These are phyloP conservation scores for Cerastis leucographa DNA, from an alignment of 2,888 invertebrate genomes.

Conservation along the genomic window DNA sequence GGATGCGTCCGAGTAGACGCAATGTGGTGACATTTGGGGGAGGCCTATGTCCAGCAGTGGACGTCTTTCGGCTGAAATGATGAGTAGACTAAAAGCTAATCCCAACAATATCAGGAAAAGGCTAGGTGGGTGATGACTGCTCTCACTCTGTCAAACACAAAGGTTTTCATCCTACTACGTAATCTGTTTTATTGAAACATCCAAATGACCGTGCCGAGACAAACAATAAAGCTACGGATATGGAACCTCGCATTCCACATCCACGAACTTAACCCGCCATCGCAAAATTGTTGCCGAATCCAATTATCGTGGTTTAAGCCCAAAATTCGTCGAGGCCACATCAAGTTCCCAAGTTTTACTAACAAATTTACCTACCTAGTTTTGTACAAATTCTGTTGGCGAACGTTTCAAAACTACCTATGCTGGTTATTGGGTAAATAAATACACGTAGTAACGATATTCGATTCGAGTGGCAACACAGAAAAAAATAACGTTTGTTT, in stretches of 20 bases:
- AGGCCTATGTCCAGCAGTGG: too few species aligned
- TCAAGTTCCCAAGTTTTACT: slow-evolving; percentile 72
- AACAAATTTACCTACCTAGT: slow-evolving; percentile 73
- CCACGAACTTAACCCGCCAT: slow-evolving; percentile 69
- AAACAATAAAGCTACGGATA: slow-evolving; percentile 69
- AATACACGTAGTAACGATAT: slow-evolving; percentile 44
- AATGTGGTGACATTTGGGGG: too few species aligned
- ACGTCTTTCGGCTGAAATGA: too few species aligned
- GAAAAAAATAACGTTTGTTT: slow-evolving; percentile 19
- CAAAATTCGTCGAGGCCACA: slow-evolving; percentile 69
- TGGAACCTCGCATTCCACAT: slow-evolving; percentile 62
- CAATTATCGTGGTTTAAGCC: slow-evolving; percentile 78
- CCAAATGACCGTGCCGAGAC: slow-evolving; percentile 40
- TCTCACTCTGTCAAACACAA: not conserved
- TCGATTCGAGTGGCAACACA: slow-evolving; percentile 30
- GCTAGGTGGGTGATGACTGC: not conserved
- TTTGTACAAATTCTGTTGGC: slow-evolving; percentile 70
- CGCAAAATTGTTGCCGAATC: slow-evolving; percentile 82
- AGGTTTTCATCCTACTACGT: not conserved
- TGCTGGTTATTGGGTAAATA: slow-evolving; percentile 59
- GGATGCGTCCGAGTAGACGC: too few species aligned
- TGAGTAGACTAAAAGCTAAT: not conserved
- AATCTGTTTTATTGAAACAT: slow-evolving; percentile 47
- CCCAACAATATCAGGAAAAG: not conserved
- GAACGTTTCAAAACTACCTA: slow-evolving; percentile 60